phyloP scores from a whole-genome alignment of 2,888 invertebrate species.

The Conus canariensis region DNA sequence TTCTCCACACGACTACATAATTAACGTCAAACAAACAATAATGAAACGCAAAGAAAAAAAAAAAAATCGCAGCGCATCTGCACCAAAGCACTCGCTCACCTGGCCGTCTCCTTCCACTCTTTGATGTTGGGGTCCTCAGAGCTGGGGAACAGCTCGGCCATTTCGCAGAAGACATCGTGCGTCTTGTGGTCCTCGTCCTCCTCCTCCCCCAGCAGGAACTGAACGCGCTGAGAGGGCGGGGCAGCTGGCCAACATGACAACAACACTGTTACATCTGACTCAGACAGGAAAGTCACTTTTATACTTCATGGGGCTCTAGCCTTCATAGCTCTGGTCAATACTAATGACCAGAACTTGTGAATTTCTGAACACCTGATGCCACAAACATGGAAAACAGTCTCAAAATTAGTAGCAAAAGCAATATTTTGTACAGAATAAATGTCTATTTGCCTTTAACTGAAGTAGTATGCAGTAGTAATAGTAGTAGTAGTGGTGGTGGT shows the following conservation, averaged over 20 bases:
- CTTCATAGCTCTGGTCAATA: too few relatives aligned
- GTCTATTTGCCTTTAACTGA: too few relatives aligned
- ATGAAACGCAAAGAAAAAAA: neutral
- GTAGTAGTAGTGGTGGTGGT: too few relatives aligned
- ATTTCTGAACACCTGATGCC: too few relatives aligned
- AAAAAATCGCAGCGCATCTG: too few relatives aligned
- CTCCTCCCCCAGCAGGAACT: constrained; percentile 97
- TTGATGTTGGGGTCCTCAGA: constrained; percentile 81
- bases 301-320: too few relatives aligned
- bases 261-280: neutral
- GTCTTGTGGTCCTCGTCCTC: constrained; percentile 86
- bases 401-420: too few relatives aligned
- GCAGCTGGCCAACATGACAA: constrained; percentile 41
- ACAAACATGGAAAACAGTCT: too few relatives aligned
- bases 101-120: constrained; percentile 98
- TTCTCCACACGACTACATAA: neutral
- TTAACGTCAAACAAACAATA: neutral
- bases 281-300: too few relatives aligned
- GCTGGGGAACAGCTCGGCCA: constrained; percentile 93
- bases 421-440: too few relatives aligned
- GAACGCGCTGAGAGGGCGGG: constrained; percentile 94
- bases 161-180: constrained; percentile 96
- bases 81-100: constrained; percentile 77
- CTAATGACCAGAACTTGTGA: too few relatives aligned
- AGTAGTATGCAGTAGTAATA: too few relatives aligned